Evolutionary conservation across 2,888 invertebrate species (phyloP).

Genomic region (Cactoblastis cactorum): DNA sequence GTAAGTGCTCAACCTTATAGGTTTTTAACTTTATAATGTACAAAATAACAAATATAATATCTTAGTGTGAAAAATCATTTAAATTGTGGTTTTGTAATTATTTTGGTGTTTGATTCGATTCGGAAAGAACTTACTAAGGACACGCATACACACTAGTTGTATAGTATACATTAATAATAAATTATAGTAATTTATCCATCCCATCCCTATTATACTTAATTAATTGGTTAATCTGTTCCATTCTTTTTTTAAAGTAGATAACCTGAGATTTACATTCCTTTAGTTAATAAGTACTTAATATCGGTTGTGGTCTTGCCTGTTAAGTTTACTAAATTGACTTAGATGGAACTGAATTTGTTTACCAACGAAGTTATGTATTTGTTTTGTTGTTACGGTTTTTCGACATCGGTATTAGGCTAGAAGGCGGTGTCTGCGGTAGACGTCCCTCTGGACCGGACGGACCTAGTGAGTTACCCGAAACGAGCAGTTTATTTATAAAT

Average conservation of each 20-base stretch:
- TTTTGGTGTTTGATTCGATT: conserved; percentile 7
- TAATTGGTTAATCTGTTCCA: conserved; percentile 52
- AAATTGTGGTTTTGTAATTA: conserved; percentile 1
- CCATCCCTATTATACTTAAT: conserved; percentile 33
- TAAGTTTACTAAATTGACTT: conserved; percentile 75
- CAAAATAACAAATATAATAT: conserved; percentile 22
- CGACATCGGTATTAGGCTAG: conserved; percentile 54
- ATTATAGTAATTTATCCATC: conserved; percentile 38
- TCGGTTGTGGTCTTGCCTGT: conserved; percentile 81
- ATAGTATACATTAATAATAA: conserved; percentile 29
- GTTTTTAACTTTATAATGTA: conserved; percentile 25
- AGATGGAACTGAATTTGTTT: conserved; percentile 75
- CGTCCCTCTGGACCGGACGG: conserved; percentile 48
- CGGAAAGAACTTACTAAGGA: conserved; percentile 10
- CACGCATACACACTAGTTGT: conserved; percentile 21
- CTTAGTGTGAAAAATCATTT: conserved; percentile 13
- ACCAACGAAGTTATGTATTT: conserved; percentile 73
- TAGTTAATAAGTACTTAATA: conserved; percentile 79
- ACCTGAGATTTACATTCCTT: conserved; percentile 70
- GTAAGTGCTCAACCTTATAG: conserved; percentile 33
- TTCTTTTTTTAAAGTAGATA: conserved; percentile 37
- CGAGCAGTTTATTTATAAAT: conserved; percentile 71
- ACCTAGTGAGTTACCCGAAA: conserved; percentile 76
- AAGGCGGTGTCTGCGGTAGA: conserved; percentile 47
- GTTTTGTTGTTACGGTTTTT: conserved; percentile 55